Evolutionary conservation across 2,888 invertebrate genomes (phyloP).

Genomic region (Spilarctia lutea): DNA sequence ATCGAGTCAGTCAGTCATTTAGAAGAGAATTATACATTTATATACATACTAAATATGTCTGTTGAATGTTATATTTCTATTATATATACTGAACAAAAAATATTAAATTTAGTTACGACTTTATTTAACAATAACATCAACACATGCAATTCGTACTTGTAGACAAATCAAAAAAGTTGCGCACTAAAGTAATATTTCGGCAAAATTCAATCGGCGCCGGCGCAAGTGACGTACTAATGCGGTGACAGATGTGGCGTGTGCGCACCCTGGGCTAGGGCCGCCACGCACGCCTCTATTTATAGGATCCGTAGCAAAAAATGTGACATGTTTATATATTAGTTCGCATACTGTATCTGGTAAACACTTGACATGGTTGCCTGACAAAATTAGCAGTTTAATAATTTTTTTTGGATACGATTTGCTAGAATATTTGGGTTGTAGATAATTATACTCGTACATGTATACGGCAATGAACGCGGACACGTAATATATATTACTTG

Average conservation of each 20-base stretch:
- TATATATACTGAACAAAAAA: neutral
- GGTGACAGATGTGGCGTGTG: slow-evolving; percentile 72
- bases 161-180: slow-evolving; percentile 24
- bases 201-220: slow-evolving; percentile 22
- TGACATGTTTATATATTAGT: slow-evolving; percentile 18
- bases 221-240: slow-evolving; percentile 61
- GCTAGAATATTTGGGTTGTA: neutral
- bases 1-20: no score
- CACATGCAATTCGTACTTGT: neutral
- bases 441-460: neutral
- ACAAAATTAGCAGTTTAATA: neutral
- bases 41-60: no score
- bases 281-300: slow-evolving; percentile 13
- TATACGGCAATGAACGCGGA: no score
- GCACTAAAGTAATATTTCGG: slow-evolving; percentile 27
- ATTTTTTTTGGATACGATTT: neutral
- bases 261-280: slow-evolving; percentile 61
- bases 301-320: slow-evolving; percentile 21
- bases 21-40: no score
- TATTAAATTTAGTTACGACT: neutral
- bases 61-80: neutral
- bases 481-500: neutral
- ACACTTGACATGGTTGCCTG: slow-evolving; percentile 15
- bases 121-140: neutral
- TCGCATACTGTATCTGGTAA: slow-evolving; percentile 9